phyloP scores from a whole-genome alignment of 2,888 invertebrate genomes.

The Horisme vitalbata region DNA sequence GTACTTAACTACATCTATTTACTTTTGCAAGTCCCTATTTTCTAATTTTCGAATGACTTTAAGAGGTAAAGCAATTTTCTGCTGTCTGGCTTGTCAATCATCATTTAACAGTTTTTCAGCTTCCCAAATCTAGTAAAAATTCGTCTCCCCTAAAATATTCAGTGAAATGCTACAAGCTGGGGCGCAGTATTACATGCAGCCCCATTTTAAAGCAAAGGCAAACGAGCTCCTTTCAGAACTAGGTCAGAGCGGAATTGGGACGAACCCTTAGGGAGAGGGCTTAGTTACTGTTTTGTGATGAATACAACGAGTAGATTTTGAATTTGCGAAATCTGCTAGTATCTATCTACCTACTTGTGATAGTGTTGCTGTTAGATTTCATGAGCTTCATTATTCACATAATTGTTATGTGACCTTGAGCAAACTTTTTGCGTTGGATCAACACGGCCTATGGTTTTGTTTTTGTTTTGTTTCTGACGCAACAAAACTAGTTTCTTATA shows the following conservation, averaged over 20 bases:
- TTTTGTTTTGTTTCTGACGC: no score
- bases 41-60: not conserved
- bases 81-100: constrained; percentile 1
- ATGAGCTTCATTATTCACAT: not conserved
- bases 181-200: constrained; percentile 70
- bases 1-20: no score
- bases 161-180: constrained; percentile 31
- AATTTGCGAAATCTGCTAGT: constrained; percentile 24
- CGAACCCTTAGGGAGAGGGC: constrained; percentile 66
- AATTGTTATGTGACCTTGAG: not conserved
- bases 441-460: no score
- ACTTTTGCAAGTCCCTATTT: not conserved
- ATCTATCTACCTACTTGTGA: not conserved
- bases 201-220: constrained; percentile 73
- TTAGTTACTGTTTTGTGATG: constrained; percentile 47
- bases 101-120: not conserved
- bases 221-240: constrained; percentile 73
- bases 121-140: not conserved
- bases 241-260: constrained; percentile 77
- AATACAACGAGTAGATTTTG: constrained; percentile 44
- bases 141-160: constrained; percentile 1
- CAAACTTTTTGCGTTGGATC: not conserved
- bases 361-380: not conserved
- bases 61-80: not conserved
- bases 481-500: no score